phyloP scores from a whole-genome alignment of 2,113 vertebrate species.

The Microcebus lehilahytsara region DNA sequence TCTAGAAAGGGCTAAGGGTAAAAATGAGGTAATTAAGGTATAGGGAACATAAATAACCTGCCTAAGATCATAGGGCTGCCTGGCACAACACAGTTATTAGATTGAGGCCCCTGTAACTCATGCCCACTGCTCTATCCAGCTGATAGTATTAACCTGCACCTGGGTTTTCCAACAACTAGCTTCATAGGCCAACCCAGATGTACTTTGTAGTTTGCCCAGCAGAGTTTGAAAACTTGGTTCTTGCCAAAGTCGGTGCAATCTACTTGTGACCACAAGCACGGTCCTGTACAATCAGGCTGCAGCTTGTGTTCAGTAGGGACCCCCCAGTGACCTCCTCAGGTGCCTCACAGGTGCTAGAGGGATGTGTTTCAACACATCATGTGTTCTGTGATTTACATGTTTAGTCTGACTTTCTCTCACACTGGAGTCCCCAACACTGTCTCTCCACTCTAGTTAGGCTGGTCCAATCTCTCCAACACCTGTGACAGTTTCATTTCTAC shows the following conservation, averaged over 20 bases:
- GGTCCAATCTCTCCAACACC: not conserved
- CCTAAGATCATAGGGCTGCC: not conserved
- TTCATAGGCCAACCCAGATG: not conserved
- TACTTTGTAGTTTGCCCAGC: not conserved
- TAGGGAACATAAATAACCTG: not conserved
- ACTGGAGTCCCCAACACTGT: not conserved
- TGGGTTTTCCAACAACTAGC: not conserved
- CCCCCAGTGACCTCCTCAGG: not conserved
- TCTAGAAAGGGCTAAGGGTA: not conserved
- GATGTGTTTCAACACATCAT: not conserved
- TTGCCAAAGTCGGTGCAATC: not conserved
- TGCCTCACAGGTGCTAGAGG: not conserved
- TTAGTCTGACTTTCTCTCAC: not conserved
- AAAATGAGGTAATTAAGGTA: not conserved
- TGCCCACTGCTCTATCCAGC: not conserved
- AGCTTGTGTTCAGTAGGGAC: not conserved
- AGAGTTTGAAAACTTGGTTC: not conserved
- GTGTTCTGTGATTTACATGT: not conserved
- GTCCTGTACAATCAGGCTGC: not conserved
- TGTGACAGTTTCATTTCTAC: not conserved
- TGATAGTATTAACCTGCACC: not conserved
- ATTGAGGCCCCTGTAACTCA: not conserved
- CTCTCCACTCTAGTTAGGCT: not conserved
- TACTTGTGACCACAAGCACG: not conserved
- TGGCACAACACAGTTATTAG: not conserved